Percentiles rank a stretch among this genome's conserved stretches.
These are phyloP conservation scores for Erythrolamprus reginae DNA, from an alignment of 2,113 vertebrate genomes.

Conservation along the genomic window DNA sequence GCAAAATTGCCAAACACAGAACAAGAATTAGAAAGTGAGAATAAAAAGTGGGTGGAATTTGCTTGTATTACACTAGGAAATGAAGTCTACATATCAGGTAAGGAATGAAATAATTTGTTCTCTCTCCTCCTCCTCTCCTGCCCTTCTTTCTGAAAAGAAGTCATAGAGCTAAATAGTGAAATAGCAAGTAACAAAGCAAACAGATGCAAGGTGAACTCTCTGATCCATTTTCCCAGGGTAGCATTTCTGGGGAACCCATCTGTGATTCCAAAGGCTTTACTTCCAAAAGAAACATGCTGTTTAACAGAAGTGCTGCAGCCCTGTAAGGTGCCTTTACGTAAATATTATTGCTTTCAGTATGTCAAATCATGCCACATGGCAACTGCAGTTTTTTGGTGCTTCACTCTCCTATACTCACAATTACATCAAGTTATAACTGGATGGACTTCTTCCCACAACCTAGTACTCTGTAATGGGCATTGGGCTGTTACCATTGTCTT, in stretches of 20 bases:
- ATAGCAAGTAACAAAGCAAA: background rate
- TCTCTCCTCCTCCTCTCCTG: background rate
- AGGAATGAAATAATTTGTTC: slow-evolving; percentile 31
- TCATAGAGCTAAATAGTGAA: background rate
- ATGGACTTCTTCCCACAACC: background rate
- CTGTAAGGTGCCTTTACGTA: background rate
- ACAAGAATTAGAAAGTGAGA: slow-evolving; percentile 82
- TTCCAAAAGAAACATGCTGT: background rate
- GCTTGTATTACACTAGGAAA: slow-evolving; percentile 92
- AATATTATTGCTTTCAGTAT: background rate
- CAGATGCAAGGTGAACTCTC: background rate
- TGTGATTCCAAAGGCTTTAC: background rate
- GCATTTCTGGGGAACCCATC: background rate
- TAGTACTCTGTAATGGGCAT: background rate
- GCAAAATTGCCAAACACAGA: slow-evolving; percentile 88
- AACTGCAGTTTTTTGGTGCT: background rate
- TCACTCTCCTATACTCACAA: background rate
- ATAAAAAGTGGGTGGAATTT: slow-evolving; percentile 97
- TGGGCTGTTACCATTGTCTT: background rate
- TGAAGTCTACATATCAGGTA: slow-evolving; percentile 97
- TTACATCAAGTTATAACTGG: background rate
- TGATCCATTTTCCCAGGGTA: background rate
- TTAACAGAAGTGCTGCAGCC: background rate
- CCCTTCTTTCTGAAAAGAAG: background rate
- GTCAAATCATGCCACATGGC: background rate